Evolutionary conservation across 2,797 vertebrate genomes (phyloP).

Genomic region (Anomalospiza imberbis): DNA sequence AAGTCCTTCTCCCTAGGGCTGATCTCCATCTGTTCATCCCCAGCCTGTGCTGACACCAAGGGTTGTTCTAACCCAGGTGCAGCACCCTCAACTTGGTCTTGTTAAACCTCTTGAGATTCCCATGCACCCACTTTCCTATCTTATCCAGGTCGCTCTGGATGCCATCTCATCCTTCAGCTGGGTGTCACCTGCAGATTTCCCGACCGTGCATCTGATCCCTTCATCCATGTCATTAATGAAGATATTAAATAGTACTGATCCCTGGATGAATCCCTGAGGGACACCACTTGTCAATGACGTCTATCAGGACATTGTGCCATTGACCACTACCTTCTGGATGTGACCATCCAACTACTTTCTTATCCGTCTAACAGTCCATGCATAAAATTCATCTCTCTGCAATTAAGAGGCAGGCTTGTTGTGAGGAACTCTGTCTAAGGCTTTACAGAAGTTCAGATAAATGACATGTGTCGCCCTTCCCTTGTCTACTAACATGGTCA

Average conservation of each 20-base stretch:
- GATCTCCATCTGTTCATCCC: background rate
- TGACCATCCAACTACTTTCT: background rate
- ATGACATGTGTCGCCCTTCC: background rate
- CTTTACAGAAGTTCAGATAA: background rate
- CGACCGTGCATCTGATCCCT: background rate
- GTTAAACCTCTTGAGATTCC: background rate
- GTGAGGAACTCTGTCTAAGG: background rate
- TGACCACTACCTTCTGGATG: background rate
- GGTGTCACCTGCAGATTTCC: background rate
- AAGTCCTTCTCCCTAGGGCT: accelerated
- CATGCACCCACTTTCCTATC: background rate
- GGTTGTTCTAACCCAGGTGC: background rate
- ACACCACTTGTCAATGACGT: background rate
- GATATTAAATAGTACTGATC: background rate
- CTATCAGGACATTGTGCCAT: background rate
- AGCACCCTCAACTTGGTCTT: background rate
- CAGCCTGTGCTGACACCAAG: accelerated
- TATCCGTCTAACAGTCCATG: background rate
- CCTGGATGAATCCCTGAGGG: background rate
- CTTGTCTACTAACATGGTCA: background rate
- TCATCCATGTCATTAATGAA: background rate
- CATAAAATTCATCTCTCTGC: background rate
- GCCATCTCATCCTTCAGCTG: background rate
- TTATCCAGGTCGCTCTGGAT: background rate
- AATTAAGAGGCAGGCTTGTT: background rate